Percentiles rank a stretch among this genome's conserved stretches.
Conservation (phyloP, 2,113 vertebrate genomes). For the Puffinus mauretanicus region DNA sequence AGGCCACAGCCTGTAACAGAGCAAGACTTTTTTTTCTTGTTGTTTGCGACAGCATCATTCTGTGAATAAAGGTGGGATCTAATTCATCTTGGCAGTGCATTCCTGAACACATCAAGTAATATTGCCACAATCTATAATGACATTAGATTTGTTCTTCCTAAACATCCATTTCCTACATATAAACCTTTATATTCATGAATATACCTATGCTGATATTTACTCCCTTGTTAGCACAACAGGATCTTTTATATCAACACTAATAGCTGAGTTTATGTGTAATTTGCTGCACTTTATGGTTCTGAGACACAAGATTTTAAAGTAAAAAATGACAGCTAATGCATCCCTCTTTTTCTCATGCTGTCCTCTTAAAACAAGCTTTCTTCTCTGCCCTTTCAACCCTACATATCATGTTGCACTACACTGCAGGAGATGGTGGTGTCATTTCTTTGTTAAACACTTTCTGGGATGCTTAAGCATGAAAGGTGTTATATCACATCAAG, state of each 20-base stretch:
- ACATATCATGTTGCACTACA: background rate
- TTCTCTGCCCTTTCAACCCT: background rate
- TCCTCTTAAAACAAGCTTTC: background rate
- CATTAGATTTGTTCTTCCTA: background rate
- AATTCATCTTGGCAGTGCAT: background rate
- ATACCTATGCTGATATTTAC: background rate
- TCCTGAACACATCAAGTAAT: background rate
- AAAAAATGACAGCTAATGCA: background rate
- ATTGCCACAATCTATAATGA: background rate
- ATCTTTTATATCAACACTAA: background rate
- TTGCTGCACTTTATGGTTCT: background rate
- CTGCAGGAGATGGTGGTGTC: background rate
- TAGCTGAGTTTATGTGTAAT: background rate
- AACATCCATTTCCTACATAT: background rate
- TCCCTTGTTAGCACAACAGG: background rate
- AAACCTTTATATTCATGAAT: background rate
- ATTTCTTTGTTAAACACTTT: background rate
- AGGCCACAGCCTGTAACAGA: background rate
- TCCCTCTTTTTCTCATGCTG: background rate
- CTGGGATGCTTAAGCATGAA: background rate
- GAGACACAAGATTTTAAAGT: background rate
- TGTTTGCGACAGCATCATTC: background rate
- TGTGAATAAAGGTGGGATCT: background rate
- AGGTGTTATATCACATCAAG: background rate
- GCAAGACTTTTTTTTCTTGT: background rate